These are phyloP conservation scores for Vespertilio murinus DNA, from an alignment of 2,797 vertebrate genomes.

Conservation along the genomic window DNA sequence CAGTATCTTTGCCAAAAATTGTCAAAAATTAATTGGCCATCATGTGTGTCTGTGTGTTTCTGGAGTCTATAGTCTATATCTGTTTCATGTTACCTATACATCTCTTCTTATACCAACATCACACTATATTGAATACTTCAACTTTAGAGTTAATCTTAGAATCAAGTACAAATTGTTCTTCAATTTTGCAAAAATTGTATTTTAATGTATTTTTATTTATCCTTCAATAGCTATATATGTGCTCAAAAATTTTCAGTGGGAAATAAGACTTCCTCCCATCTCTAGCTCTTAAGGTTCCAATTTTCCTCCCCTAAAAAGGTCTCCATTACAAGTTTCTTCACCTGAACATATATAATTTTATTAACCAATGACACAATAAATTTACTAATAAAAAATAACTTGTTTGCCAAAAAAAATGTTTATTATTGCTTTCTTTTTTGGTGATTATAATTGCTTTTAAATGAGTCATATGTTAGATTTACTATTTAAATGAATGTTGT, in stretches of 20 bases:
- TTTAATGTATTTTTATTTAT: not conserved
- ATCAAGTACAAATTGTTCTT: not conserved
- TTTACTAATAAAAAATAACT: not conserved
- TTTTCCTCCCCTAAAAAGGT: not conserved
- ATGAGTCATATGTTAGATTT: constrained; percentile 20
- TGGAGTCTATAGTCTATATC: not conserved
- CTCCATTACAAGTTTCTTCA: not conserved
- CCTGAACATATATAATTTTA: not conserved
- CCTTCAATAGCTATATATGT: not conserved
- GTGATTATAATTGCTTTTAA: constrained; percentile 26
- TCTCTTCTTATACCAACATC: not conserved
- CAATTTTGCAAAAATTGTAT: not conserved
- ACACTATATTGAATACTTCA: not conserved
- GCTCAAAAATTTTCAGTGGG: not conserved
- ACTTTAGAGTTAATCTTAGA: not conserved
- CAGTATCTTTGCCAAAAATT: not conserved
- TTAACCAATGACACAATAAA: not conserved
- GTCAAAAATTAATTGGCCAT: not conserved
- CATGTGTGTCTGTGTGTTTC: not conserved
- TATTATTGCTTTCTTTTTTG: constrained; percentile 26
- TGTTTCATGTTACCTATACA: not conserved
- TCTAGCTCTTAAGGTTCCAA: not conserved
- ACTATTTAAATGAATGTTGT: constrained; percentile 21
- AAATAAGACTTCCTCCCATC: not conserved
- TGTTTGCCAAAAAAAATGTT: not conserved